phyloP scores from a whole-genome alignment of 2,113 vertebrate species.

The Sturnira hondurensis region DNA sequence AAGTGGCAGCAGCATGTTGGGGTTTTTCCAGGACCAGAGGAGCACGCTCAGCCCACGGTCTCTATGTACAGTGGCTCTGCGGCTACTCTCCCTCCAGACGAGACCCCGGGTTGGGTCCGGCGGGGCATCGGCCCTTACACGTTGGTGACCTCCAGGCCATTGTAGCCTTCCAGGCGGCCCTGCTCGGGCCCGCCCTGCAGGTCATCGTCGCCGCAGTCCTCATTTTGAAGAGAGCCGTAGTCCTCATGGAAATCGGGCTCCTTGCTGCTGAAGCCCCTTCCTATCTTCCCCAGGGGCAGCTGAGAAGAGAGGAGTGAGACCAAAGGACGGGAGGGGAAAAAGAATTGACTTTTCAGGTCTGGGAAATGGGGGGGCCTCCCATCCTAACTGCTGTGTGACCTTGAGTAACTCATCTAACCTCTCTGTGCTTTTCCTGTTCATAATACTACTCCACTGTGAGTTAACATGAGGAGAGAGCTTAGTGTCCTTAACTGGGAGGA shows the following conservation, averaged over 20 bases:
- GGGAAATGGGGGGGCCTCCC: neutral
- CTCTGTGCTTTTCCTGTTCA: neutral
- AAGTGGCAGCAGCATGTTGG: neutral
- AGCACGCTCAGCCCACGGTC: fast-evolving
- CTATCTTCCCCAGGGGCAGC: slow-evolving; percentile 87
- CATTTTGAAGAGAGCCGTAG: slow-evolving; percentile 82
- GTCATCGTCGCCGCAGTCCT: slow-evolving; percentile 74
- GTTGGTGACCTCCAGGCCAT: slow-evolving; percentile 85
- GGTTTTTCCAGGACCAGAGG: neutral
- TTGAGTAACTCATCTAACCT: neutral
- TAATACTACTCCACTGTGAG: neutral
- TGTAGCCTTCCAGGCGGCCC: slow-evolving; percentile 80
- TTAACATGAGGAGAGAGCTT: neutral
- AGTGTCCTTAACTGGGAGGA: neutral
- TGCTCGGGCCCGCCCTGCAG: slow-evolving; percentile 74
- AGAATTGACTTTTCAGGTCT: neutral
- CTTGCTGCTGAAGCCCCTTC: slow-evolving; percentile 81
- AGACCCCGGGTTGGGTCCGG: fast-evolving
- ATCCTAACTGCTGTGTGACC: neutral
- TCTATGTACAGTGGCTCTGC: neutral
- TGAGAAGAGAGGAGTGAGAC: slow-evolving; percentile 48
- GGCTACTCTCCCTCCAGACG: neutral
- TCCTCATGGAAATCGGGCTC: slow-evolving; percentile 81
- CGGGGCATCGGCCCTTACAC: slow-evolving; percentile 71
- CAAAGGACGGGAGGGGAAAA: neutral